Conservation (phyloP, 2,113 vertebrate genomes). For the Tapirus terrestris region DNA sequence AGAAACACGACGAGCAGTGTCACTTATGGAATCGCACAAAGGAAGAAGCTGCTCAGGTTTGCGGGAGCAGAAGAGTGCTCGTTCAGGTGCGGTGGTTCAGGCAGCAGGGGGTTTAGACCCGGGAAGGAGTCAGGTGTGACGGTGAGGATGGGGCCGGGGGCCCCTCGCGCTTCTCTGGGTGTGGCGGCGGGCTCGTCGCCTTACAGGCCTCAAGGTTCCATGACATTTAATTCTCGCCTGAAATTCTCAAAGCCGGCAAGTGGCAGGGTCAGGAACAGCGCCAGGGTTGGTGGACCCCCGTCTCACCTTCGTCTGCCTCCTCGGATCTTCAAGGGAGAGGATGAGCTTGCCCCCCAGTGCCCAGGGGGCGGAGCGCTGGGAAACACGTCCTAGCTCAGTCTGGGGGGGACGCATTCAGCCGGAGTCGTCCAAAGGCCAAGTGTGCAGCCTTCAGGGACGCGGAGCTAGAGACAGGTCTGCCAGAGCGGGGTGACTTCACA, state of each 20-base stretch:
- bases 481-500: rapidly evolving
- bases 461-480: not conserved
- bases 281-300: no score
- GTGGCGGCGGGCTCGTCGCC: not conserved
- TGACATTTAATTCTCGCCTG: not conserved
- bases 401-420: not conserved
- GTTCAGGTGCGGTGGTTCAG: not conserved
- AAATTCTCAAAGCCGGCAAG: no score
- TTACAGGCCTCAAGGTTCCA: rapidly evolving
- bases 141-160: not conserved
- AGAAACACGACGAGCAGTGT: not conserved
- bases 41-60: no score
- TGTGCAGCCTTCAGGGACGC: rapidly evolving
- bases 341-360: not conserved
- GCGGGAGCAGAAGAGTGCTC: not conserved
- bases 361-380: not conserved
- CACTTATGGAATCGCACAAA: not conserved
- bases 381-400: not conserved
- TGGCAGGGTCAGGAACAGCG: not conserved
- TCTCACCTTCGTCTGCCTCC: not conserved
- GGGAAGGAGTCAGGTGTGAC: not conserved
- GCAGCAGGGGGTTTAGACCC: not conserved
- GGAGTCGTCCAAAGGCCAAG: not conserved
- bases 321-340: not conserved
- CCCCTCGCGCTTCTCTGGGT: not conserved